A percentile compares a stretch with the other conserved stretches of the same genome.
Conservation (phyloP, 1,140 invertebrate species). For the Atta colombica region DNA sequence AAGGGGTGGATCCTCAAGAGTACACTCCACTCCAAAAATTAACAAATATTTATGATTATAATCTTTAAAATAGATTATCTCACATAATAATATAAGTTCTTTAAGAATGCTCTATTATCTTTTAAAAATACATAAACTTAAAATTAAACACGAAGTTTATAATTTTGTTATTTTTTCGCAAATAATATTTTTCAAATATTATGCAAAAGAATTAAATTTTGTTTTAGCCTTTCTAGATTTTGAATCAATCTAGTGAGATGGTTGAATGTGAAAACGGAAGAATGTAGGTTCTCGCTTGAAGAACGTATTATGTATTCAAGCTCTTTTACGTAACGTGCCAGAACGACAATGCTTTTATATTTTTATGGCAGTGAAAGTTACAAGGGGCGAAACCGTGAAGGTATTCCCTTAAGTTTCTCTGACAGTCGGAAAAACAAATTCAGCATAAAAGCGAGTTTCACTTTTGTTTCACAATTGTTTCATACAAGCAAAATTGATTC, state of each 20-base stretch:
- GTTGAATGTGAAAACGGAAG: neutral
- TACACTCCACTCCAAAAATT: slow-evolving; percentile 71
- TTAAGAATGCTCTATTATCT: neutral
- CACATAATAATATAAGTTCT: neutral
- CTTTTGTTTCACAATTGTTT: slow-evolving; percentile 75
- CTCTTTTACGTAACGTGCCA: slow-evolving; percentile 82
- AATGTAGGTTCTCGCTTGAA: neutral
- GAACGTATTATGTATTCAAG: slow-evolving; percentile 1
- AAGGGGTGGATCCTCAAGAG: slow-evolving; percentile 70
- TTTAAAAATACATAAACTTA: neutral
- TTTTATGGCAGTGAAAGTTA: slow-evolving; percentile 86
- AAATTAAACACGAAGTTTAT: neutral
- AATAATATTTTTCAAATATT: neutral
- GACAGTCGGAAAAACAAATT: slow-evolving; percentile 80
- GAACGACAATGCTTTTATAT: slow-evolving; percentile 81
- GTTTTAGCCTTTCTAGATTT: neutral
- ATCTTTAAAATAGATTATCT: neutral
- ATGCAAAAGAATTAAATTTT: neutral
- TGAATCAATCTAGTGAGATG: neutral
- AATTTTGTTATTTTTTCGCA: neutral
- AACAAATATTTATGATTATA: neutral
- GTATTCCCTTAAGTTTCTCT: slow-evolving; percentile 78
- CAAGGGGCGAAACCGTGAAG: slow-evolving; percentile 79
- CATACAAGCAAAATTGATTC: slow-evolving; percentile 19
- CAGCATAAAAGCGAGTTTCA: slow-evolving; percentile 81